Evolutionary conservation across 1,140 invertebrate species (phyloP).

Genomic region (Xylocopa sonorina): DNA sequence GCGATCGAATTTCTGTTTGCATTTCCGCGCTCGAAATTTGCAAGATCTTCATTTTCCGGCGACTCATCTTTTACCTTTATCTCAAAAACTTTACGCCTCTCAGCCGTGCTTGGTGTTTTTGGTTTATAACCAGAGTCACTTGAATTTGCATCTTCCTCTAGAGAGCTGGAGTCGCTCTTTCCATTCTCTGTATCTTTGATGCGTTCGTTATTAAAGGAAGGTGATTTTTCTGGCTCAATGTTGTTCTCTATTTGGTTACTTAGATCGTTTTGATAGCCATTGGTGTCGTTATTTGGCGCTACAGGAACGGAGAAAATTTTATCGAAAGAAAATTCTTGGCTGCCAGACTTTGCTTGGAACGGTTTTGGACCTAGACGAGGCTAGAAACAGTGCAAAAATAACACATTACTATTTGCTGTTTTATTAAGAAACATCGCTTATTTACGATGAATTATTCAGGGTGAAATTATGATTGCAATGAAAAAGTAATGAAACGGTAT

Average conservation of each 20-base stretch:
- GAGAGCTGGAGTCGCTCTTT: constrained; percentile 84
- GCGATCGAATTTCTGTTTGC: constrained; percentile 88
- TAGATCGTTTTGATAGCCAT: constrained; percentile 64
- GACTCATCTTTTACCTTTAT: constrained; percentile 80
- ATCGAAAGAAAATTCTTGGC: constrained; percentile 89
- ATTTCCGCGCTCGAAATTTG: constrained; percentile 83
- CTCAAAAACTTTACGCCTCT: constrained; percentile 87
- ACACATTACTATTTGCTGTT: background rate
- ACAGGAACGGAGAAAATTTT: constrained; percentile 90
- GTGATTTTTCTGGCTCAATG: constrained; percentile 73
- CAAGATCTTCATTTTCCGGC: constrained; percentile 80
- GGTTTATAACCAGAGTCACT: constrained; percentile 85
- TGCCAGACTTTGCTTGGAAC: constrained; percentile 88
- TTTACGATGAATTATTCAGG: constrained; percentile 9
- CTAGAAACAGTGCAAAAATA: constrained; percentile 79
- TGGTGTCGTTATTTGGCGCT: constrained; percentile 84
- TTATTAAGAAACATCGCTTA: constrained; percentile 7
- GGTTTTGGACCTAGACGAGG: constrained; percentile 91
- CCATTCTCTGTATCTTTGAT: constrained; percentile 81
- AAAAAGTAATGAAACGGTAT: constrained; percentile 32
- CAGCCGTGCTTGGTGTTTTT: constrained; percentile 89
- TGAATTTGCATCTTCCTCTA: constrained; percentile 85
- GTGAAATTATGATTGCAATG: constrained; percentile 41
- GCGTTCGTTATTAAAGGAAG: constrained; percentile 69
- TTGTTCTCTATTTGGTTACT: constrained; percentile 54